Percentiles rank a stretch among this genome's conserved stretches.
These are phyloP conservation scores for Torymus texanus DNA, from an alignment of 2,888 invertebrate species.

Conservation along the genomic window DNA sequence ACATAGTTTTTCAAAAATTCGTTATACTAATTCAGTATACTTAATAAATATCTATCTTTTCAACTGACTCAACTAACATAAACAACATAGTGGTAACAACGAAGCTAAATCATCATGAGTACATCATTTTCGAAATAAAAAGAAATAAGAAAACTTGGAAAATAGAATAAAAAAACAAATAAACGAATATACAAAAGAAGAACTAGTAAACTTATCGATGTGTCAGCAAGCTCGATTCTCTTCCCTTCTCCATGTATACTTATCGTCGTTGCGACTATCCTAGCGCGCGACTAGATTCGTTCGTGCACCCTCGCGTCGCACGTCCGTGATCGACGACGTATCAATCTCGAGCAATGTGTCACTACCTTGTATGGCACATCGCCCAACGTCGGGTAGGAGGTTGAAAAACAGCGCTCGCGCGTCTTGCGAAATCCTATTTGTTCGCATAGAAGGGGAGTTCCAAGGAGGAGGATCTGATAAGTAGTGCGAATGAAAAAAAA, in stretches of 20 bases:
- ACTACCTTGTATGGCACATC: conserved; percentile 36
- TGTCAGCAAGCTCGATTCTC: conserved; percentile 63
- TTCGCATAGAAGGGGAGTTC: conserved; percentile 1
- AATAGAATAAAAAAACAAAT: no score
- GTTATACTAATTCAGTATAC: no score
- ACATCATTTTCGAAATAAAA: no score
- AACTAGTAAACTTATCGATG: conserved; percentile 50
- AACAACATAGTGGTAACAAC: no score
- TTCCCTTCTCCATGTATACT: background rate
- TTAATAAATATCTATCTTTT: no score
- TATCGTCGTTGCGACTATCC: conserved; percentile 28
- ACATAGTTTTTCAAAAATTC: no score
- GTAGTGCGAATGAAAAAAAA: background rate
- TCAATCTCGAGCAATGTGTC: conserved; percentile 55
- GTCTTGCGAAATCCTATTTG: conserved; percentile 51
- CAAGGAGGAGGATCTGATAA: conserved; percentile 44
- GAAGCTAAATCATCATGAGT: no score
- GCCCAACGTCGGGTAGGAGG: background rate
- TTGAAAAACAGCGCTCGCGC: background rate
- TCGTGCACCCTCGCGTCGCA: conserved; percentile 13
- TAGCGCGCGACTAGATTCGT: conserved; percentile 38
- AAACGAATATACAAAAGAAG: no score
- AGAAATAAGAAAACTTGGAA: no score
- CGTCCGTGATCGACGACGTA: conserved; percentile 54
- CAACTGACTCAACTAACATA: no score